Conservation (phyloP, 2,888 invertebrate genomes). For the Polymixis lichenea region DNA sequence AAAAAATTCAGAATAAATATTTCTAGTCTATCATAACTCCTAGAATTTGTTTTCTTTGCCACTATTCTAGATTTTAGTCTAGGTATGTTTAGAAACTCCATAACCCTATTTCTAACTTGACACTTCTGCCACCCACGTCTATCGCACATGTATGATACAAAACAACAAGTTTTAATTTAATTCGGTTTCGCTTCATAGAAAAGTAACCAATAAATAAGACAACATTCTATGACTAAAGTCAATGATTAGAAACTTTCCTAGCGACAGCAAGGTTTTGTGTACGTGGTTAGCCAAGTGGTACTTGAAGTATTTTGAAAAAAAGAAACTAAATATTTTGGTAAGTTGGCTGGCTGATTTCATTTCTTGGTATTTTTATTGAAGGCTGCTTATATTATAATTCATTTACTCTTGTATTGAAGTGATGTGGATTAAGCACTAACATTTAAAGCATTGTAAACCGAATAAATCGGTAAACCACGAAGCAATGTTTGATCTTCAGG, state of each 20-base stretch:
- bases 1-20: neutral
- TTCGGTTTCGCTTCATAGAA: slow-evolving; percentile 12
- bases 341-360: neutral
- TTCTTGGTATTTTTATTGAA: neutral
- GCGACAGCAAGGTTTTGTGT: slow-evolving; percentile 11
- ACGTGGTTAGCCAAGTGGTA: neutral
- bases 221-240: slow-evolving; percentile 2
- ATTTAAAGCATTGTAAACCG: neutral
- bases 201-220: slow-evolving; percentile 41
- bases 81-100: slow-evolving; percentile 39
- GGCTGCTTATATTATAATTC: neutral
- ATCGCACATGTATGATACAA: slow-evolving; percentile 16
- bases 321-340: slow-evolving; percentile 28
- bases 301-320: slow-evolving; percentile 6
- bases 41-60: neutral
- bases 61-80: neutral
- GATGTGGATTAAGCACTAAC: neutral
- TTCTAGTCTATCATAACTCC: too few species aligned
- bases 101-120: slow-evolving; percentile 10
- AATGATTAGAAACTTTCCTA: slow-evolving; percentile 21
- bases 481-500: slow-evolving; percentile 37
- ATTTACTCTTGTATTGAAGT: slow-evolving; percentile 6
- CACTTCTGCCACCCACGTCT: slow-evolving; percentile 22
- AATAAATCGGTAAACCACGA: neutral
- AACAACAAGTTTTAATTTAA: slow-evolving; percentile 32